phyloP scores from a whole-genome alignment of 2,888 invertebrate genomes.

The Fragum whitleyi region DNA sequence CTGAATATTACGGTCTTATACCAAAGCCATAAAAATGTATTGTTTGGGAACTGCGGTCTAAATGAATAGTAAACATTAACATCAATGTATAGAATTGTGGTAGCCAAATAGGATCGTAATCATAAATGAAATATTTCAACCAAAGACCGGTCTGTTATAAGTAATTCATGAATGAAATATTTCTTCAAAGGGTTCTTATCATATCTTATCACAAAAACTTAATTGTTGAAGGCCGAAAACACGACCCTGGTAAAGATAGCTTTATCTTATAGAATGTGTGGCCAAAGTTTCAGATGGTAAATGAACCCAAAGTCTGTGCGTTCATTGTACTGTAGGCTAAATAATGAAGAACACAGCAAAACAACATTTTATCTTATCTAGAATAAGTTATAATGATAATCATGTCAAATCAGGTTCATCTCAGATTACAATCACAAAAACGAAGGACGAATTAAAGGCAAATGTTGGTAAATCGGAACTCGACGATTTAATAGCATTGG shows the following conservation, averaged over 20 bases:
- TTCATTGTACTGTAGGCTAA: background rate
- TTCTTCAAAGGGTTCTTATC: background rate
- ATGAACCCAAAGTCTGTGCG: background rate
- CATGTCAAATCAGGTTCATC: background rate
- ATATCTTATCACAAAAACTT: too few species aligned
- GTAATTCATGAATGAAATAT: background rate
- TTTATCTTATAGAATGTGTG: background rate
- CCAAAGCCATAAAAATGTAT: too few species aligned
- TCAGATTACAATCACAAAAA: background rate
- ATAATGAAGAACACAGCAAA: background rate
- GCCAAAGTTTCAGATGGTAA: background rate
- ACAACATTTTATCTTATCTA: background rate
- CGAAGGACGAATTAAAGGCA: too few species aligned
- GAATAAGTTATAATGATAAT: background rate
- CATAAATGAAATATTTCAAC: background rate
- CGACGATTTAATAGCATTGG: too few species aligned
- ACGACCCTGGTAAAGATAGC: background rate
- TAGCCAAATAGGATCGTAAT: background rate
- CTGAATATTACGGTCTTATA: too few species aligned
- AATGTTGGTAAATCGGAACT: too few species aligned
- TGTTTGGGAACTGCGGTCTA: too few species aligned
- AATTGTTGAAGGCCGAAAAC: background rate
- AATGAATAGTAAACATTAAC: too few species aligned
- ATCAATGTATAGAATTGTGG: too few species aligned
- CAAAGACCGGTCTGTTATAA: background rate